These are phyloP conservation scores for Pluvianellus socialis DNA, from an alignment of 2,113 vertebrate genomes.

Conservation along the genomic window DNA sequence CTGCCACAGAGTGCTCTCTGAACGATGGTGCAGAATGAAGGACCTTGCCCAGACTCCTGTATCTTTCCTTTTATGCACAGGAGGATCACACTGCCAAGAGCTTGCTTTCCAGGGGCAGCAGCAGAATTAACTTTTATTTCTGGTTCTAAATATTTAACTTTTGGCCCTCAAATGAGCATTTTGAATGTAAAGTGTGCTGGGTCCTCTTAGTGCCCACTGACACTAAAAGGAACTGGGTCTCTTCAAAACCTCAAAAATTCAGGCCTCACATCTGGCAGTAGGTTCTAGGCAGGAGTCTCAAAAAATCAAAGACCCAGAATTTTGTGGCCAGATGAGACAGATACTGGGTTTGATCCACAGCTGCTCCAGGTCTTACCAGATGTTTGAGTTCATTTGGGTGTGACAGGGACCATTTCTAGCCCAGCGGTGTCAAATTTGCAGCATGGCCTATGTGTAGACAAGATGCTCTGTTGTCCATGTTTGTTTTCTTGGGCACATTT, in stretches of 20 bases:
- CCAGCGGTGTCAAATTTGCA: background rate
- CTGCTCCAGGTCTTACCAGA: background rate
- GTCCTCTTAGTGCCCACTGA: background rate
- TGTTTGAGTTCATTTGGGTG: background rate
- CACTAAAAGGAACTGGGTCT: background rate
- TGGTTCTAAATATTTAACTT: background rate
- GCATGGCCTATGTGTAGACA: background rate
- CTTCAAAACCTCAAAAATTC: background rate
- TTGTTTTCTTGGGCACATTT: background rate
- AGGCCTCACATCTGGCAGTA: background rate
- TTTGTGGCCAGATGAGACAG: background rate
- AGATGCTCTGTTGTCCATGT: background rate
- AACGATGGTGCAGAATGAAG: background rate
- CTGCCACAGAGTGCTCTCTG: background rate
- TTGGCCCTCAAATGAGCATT: background rate
- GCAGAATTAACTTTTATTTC: background rate
- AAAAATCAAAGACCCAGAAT: background rate
- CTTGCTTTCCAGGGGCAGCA: background rate
- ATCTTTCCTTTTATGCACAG: background rate
- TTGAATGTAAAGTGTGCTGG: background rate
- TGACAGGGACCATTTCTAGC: background rate
- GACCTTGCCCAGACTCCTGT: background rate
- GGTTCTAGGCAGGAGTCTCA: background rate
- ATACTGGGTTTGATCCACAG: accelerated
- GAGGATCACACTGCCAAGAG: background rate